Evolutionary conservation across 2,888 invertebrate species (phyloP).

Genomic region (Malthinus seriepunctatus): DNA sequence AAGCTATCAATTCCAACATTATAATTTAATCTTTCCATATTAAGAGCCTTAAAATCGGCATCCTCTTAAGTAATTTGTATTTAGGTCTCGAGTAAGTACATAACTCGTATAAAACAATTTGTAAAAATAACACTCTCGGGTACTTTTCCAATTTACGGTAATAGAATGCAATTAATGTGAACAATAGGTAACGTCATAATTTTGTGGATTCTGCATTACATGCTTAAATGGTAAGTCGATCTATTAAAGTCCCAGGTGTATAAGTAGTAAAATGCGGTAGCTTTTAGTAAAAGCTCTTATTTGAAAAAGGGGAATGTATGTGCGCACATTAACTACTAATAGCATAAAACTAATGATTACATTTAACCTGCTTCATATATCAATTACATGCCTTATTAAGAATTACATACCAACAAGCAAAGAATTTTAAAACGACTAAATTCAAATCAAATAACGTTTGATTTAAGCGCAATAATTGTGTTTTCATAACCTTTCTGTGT

Average conservation of each 20-base stretch:
- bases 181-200: slow-evolving; percentile 22
- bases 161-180: slow-evolving; percentile 13
- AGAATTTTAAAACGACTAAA: slow-evolving; percentile 31
- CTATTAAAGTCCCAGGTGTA: slow-evolving; percentile 33
- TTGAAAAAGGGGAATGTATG: slow-evolving; percentile 40
- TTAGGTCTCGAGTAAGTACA: too few species aligned
- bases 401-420: slow-evolving; percentile 24
- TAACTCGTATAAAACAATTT: too few species aligned
- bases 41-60: too few species aligned
- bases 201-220: slow-evolving; percentile 22
- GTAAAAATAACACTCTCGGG: neutral
- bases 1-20: too few species aligned
- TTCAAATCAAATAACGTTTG: slow-evolving; percentile 2
- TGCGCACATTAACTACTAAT: slow-evolving; percentile 37
- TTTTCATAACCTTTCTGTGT: neutral
- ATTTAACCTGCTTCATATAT: slow-evolving; percentile 40
- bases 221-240: slow-evolving; percentile 30
- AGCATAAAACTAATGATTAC: slow-evolving; percentile 40
- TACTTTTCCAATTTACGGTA: neutral
- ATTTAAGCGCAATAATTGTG: slow-evolving; percentile 4
- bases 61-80: too few species aligned
- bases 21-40: too few species aligned
- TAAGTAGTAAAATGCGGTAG: slow-evolving; percentile 35
- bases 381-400: slow-evolving; percentile 43
- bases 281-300: slow-evolving; percentile 37